Base-by-base conservation (phyloP, 2,113 vertebrate genomes). In the Aleadryas rufinucha region DNA sequence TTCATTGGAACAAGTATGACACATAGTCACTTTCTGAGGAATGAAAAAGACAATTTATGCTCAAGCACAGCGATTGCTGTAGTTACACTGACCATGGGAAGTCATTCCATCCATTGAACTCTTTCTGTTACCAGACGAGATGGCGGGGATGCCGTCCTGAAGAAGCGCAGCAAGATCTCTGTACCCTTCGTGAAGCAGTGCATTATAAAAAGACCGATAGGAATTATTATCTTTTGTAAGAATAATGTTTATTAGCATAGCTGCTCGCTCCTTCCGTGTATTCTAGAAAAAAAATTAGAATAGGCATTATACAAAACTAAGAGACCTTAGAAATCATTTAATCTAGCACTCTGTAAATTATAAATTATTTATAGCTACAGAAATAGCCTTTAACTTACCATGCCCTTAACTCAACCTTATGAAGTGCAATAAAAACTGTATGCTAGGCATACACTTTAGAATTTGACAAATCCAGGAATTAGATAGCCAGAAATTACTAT, bases 151-250 rank as follows among this genome's bases (percentile, higher is more conserved):
- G 50, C 97, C 98, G 0, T 94, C 92, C 21, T 98, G 98, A 30
- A 99, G 98, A 94, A 99, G 97, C 0, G 80, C 97, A 69, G 99
- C 99, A 92, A 99, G 98, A 96, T 99, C 99, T 79, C 98, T 96
- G 80, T 99, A 99, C 4, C 98, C 97, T 97, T 99, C 99, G 3
- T 98, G 98, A 54, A 99, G 95, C 6, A 99, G 94, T 39, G 99
- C 99, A 49, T 99, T 99, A 97, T 99, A 99, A 97, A 99, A 99
- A 16, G 99, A 99, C 96, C 99, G 97, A 60, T 99, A 99, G 17
- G 98, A 97, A 57, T 95, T 89, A 96, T 99, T 99, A 97, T 99
- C 98, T 97, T 99, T 99, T 56, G 76, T 94, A 88, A 99, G 98
- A 89, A 99, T 97, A 60, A 98, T 90, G 78, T 99, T 98, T 82